A percentile compares a stretch with the other conserved stretches of the same genome.
These are phyloP conservation scores for Acrocephalus scirpaceus DNA, from an alignment of 2,797 vertebrate species.

Conservation along the genomic window DNA sequence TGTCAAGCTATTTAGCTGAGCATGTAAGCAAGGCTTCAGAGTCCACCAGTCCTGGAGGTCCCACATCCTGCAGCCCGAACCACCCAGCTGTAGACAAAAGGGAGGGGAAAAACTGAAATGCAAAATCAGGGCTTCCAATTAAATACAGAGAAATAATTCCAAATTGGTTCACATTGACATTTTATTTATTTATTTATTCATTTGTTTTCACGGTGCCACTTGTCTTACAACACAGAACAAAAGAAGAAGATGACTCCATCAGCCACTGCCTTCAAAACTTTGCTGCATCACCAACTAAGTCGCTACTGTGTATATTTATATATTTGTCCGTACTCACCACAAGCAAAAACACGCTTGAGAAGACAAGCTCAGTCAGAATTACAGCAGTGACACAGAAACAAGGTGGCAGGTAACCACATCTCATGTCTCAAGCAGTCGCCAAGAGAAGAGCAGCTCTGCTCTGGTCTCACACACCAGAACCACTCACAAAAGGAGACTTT, in stretches of 20 bases:
- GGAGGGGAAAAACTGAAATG: not conserved
- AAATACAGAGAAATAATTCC: not conserved
- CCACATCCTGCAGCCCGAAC: not conserved
- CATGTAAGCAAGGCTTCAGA: not conserved
- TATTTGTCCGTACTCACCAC: not conserved
- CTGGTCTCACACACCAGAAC: not conserved
- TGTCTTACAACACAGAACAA: not conserved
- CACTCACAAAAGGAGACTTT: not conserved
- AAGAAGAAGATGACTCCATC: not conserved
- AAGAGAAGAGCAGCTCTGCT: not conserved
- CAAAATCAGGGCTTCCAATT: not conserved
- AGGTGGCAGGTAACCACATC: not conserved
- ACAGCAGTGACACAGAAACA: not conserved
- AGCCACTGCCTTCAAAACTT: not conserved
- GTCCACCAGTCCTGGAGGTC: not conserved
- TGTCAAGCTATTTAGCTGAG: conserved; percentile 51
- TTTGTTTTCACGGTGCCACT: not conserved
- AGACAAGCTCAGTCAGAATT: not conserved
- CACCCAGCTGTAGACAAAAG: not conserved
- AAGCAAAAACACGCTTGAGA: not conserved
- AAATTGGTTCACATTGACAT: not conserved
- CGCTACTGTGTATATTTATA: not conserved
- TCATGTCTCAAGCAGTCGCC: not conserved
- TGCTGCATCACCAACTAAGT: not conserved
- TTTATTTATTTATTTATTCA: not conserved